Conservation (phyloP, 2,888 invertebrate species). For the Cataglyphis altisquamis region DNA sequence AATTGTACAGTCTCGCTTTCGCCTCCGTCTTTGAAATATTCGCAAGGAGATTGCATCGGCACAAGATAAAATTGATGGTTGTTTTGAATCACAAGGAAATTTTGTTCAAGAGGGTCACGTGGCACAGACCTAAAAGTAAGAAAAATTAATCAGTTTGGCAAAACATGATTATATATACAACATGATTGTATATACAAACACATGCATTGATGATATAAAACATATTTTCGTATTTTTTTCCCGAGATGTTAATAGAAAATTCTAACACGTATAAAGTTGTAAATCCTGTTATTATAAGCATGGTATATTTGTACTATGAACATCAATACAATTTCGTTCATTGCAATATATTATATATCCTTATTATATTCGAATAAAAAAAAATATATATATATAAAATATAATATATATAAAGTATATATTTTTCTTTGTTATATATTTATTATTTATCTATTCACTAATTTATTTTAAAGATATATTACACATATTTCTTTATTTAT, state of each 20-base stretch:
- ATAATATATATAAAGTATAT: too few species aligned
- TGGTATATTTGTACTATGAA: background rate
- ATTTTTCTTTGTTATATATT: background rate
- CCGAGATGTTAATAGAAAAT: background rate
- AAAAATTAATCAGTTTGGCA: constrained; percentile 46
- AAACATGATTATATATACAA: constrained; percentile 39
- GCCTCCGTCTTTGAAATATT: background rate
- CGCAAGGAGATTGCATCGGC: background rate
- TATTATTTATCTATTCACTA: background rate
- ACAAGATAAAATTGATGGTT: constrained; percentile 48
- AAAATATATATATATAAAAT: background rate
- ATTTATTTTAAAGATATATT: constrained; percentile 10
- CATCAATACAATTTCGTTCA: background rate
- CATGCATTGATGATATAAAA: constrained; percentile 13
- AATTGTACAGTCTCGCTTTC: background rate
- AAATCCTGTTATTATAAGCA: background rate
- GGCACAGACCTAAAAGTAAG: constrained; percentile 60
- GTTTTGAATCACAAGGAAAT: constrained; percentile 42
- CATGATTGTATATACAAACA: constrained; percentile 57
- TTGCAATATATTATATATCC: background rate
- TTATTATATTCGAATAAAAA: background rate
- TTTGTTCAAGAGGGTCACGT: constrained; percentile 54
- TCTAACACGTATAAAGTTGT: background rate
- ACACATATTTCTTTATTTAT: background rate
- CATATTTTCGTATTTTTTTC: background rate